Base-by-base conservation (phyloP, 1,140 invertebrate species). In the Phymastichus coffea region DNA sequence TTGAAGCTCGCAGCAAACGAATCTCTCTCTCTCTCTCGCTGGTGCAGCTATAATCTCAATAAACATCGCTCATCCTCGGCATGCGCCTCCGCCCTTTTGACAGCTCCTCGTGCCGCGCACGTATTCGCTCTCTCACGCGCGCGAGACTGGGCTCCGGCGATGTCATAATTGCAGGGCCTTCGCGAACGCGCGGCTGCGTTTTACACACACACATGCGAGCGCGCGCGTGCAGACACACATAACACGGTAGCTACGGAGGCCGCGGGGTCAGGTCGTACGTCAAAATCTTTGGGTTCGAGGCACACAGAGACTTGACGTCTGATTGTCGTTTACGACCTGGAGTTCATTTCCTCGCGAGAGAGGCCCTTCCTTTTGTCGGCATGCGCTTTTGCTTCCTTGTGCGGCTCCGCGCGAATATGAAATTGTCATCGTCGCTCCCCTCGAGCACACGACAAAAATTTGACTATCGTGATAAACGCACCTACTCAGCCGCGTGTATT, bases 251-350 rank as follows among this genome's bases (percentile, higher is more conserved):
- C 66, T 44, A 61, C 17, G 57, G 17, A n/a, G 4, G 33, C 48
- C 52, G 23, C 63, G 38, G 52, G 59, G 46, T 47, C 43, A 46
- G 26, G 30, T 22, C 52, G 38, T 48, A 47, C 57, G 49, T 60
- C 57, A 47, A 33, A 12, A 7, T 33, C 28, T 33, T 25, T 25
- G 52, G 58, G 65, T 68, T 70, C 65, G 7, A 66, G 60, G 55
- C 63, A 52, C 70, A 72, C 65, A 71, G 70, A 69, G 51, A 35
- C 44, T 46, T 58, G 47, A 59, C 55, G 57, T 61, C 51, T 65
- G 67, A 72, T 69, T 70, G 69, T 76, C 72, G 65, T 75, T 76
- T 70, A 72, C 64, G 68, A 76, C 66, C 63, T 53, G 30, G 48
- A 47, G 52, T 63, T 60, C 61, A 54, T 67, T 68, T 51, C 61